Evolutionary conservation across 1,140 invertebrate species (phyloP).

Genomic region (Achatina immaculata): DNA sequence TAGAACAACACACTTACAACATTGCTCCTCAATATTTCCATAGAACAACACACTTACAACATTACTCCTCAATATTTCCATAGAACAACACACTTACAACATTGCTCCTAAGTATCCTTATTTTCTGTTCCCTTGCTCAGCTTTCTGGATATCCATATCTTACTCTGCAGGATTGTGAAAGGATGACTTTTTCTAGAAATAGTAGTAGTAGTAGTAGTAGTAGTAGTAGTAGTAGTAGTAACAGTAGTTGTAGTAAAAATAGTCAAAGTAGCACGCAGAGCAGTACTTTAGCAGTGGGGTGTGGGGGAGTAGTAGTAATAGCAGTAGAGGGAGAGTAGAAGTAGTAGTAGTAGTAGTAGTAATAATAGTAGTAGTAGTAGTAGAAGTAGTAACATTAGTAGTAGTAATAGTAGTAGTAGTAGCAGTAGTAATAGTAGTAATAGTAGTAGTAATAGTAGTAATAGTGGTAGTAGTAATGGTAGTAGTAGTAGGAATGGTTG

Average conservation of each 20-base stretch:
- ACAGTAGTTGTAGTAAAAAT: constrained; percentile 1
- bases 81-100: too few species aligned
- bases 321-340: constrained; percentile 13
- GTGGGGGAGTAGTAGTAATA: not conserved
- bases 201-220: too few species aligned
- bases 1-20: too few species aligned
- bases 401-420: constrained; percentile 23
- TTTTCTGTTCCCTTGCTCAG: too few species aligned
- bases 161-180: too few species aligned
- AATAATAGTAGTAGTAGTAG: not conserved
- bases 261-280: not conserved
- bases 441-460: constrained; percentile 36
- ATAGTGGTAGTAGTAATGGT: constrained; percentile 23
- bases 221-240: not conserved
- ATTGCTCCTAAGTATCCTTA: too few species aligned
- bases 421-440: constrained; percentile 32
- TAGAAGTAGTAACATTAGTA: not conserved
- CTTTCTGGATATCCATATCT: too few species aligned
- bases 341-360: not conserved
- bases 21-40: too few species aligned
- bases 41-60: too few species aligned
- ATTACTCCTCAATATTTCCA: too few species aligned
- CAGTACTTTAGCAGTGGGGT: too few species aligned
- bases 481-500: not conserved
- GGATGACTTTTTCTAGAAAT: too few species aligned